phyloP scores from a whole-genome alignment of 2,797 vertebrate species.

The Galagoides demidoff region DNA sequence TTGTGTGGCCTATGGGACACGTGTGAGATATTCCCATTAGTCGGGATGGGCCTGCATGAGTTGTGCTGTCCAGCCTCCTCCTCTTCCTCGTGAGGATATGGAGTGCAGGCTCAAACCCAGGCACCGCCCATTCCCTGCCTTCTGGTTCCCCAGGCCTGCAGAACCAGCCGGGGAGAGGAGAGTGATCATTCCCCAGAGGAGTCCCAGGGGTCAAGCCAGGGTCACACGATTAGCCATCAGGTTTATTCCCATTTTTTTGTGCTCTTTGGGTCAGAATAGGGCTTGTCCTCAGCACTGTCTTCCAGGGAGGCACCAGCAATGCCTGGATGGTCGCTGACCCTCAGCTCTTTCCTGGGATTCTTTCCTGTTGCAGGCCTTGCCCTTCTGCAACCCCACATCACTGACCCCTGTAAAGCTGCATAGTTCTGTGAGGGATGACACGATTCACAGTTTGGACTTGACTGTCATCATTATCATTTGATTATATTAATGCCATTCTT shows the following conservation, averaged over 20 bases:
- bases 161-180: background rate
- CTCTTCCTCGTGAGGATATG: fast-evolving
- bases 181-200: background rate
- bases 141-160: slow-evolving; percentile 4
- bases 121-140: fast-evolving
- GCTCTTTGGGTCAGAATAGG: background rate
- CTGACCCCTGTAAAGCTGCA: background rate
- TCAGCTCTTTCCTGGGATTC: background rate
- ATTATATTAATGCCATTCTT: background rate
- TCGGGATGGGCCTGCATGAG: background rate
- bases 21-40: no score
- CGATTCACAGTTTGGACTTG: background rate
- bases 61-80: background rate
- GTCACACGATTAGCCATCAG: background rate
- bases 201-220: background rate
- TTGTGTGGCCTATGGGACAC: background rate
- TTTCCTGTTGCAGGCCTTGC: background rate
- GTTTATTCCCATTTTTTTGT: background rate
- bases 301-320: background rate
- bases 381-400: background rate
- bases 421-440: background rate
- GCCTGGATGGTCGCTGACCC: background rate
- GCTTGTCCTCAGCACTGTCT: background rate
- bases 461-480: background rate
- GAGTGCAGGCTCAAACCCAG: background rate